A percentile compares a stretch with the other conserved stretches of the same genome.
Evolutionary conservation across 2,888 invertebrate genomes (phyloP).

Genomic region (Auanema sp.): DNA sequence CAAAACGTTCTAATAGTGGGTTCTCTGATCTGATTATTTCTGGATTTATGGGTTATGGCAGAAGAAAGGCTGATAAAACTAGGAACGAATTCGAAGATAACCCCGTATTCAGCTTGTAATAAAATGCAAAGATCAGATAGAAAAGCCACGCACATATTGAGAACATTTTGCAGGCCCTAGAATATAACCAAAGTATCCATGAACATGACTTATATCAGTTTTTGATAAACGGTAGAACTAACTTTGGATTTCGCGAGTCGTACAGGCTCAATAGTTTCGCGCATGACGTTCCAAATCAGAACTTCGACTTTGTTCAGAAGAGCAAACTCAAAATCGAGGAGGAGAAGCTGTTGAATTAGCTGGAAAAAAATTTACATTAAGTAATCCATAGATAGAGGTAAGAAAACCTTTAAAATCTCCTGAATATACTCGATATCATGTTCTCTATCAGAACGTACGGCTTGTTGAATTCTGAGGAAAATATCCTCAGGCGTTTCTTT

Average conservation of each 20-base stretch:
- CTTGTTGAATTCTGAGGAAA: too few relatives aligned
- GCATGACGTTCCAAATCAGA: slow-evolving; percentile 26
- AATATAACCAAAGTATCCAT: background rate
- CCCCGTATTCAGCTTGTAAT: too few relatives aligned
- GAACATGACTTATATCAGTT: too few relatives aligned
- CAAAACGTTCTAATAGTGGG: slow-evolving; percentile 14
- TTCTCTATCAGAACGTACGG: too few relatives aligned
- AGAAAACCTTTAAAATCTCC: too few relatives aligned
- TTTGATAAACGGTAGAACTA: too few relatives aligned
- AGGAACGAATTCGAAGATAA: background rate
- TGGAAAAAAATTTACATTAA: background rate
- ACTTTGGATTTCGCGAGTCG: background rate
- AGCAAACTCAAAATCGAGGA: slow-evolving; percentile 22
- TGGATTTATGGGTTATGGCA: background rate
- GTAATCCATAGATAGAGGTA: background rate
- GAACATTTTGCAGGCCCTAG: background rate
- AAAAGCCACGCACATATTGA: background rate
- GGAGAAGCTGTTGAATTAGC: slow-evolving; percentile 23
- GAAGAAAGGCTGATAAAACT: background rate
- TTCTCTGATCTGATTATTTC: background rate
- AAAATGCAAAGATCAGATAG: too few relatives aligned
- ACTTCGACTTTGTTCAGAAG: slow-evolving; percentile 21
- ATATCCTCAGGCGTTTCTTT: too few relatives aligned
- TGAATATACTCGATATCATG: too few relatives aligned
- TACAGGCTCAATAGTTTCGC: slow-evolving; percentile 22